Percentiles rank a stretch among this genome's conserved stretches.
Conservation (phyloP, 1,140 invertebrate genomes). For the Euwallacea fornicatus region DNA sequence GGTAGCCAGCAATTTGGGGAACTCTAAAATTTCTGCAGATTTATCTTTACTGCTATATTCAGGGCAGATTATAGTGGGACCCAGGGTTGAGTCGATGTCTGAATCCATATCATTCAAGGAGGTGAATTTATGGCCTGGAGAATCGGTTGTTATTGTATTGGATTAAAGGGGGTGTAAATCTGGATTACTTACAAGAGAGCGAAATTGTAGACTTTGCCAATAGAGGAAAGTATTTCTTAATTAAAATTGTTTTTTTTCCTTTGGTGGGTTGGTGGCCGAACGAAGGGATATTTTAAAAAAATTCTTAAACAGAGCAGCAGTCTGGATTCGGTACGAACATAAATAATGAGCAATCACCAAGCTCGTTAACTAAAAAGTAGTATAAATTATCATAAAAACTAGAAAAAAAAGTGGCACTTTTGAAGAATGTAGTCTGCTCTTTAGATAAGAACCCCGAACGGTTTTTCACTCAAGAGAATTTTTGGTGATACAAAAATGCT, state of each 20-base stretch:
- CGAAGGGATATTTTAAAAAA: too few relatives aligned
- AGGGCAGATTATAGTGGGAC: slow-evolving; percentile 68
- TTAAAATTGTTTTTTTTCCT: not conserved
- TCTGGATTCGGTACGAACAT: too few relatives aligned
- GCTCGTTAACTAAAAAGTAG: too few relatives aligned
- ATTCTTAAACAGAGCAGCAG: too few relatives aligned
- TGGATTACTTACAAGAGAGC: not conserved
- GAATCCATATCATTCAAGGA: slow-evolving; percentile 69
- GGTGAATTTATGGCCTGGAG: slow-evolving; percentile 55
- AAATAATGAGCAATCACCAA: too few relatives aligned
- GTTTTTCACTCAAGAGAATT: too few relatives aligned
- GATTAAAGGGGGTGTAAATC: slow-evolving; percentile 39
- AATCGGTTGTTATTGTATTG: slow-evolving; percentile 51
- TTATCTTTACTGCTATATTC: slow-evolving; percentile 74
- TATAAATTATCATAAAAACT: too few relatives aligned
- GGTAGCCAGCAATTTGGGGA: slow-evolving; percentile 70
- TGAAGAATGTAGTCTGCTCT: too few relatives aligned
- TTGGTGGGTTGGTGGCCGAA: not conserved
- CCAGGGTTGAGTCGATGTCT: slow-evolving; percentile 58
- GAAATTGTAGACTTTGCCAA: too few relatives aligned
- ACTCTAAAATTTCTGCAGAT: slow-evolving; percentile 62
- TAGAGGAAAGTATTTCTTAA: not conserved
- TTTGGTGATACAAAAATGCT: too few relatives aligned
- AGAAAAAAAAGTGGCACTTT: too few relatives aligned
- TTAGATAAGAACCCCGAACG: too few relatives aligned